phyloP scores from a whole-genome alignment of 1,140 invertebrate species.

The Eciton burchellii region DNA sequence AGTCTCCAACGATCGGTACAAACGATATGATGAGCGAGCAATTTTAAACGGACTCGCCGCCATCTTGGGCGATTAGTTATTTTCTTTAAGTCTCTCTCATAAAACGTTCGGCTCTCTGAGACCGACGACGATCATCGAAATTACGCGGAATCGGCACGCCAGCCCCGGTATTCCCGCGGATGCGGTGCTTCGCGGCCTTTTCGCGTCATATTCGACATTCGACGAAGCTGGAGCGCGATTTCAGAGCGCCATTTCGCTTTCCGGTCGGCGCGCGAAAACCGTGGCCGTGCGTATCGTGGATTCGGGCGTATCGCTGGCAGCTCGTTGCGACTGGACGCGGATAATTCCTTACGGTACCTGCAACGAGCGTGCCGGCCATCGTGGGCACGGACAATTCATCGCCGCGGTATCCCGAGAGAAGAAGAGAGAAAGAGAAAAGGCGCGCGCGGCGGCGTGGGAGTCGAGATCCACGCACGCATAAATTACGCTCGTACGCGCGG shows the following conservation, averaged over 20 bases:
- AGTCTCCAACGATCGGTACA: conserved; percentile 32
- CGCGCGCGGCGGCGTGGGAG: conserved; percentile 75
- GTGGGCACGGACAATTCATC: conserved; percentile 72
- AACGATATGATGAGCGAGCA: conserved; percentile 35
- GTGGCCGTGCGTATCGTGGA: conserved; percentile 61
- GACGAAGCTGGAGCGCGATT: too few relatives aligned
- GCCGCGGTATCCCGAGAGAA: conserved; percentile 37
- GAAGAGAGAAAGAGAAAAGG: too few relatives aligned
- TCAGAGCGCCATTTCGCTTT: conserved; percentile 45
- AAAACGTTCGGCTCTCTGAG: neutral
- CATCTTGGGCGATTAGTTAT: neutral
- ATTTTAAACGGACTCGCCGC: conserved; percentile 5
- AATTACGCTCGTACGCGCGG: conserved; percentile 76
- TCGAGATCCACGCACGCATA: conserved; percentile 80
- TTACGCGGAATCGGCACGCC: neutral
- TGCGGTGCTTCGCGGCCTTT: neutral
- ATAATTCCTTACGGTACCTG: conserved; percentile 71
- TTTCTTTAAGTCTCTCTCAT: neutral
- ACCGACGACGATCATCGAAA: neutral
- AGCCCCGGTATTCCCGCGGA: too few relatives aligned
- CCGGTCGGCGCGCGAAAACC: conserved; percentile 59
- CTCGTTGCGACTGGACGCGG: conserved; percentile 64
- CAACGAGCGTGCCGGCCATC: conserved; percentile 25
- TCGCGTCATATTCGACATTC: neutral
- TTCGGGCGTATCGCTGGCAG: conserved; percentile 67